Conservation (phyloP, 2,113 vertebrate species). For the Ursus arctos region DNA sequence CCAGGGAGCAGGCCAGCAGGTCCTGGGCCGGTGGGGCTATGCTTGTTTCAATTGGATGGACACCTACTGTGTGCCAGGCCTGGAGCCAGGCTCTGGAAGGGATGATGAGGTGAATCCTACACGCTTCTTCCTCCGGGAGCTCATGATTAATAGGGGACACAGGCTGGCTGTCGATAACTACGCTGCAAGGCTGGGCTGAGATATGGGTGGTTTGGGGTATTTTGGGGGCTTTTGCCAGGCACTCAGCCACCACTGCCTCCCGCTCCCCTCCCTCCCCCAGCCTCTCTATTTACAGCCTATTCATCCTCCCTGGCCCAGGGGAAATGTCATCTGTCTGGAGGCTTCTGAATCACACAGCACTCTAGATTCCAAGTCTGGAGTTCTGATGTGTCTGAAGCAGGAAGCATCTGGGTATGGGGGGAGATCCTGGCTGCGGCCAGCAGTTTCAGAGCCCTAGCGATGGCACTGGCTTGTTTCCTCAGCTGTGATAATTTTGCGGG, state of each 20-base stretch:
- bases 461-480: background rate
- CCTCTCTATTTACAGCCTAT: background rate
- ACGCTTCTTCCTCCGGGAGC: background rate
- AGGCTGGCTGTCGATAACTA: background rate
- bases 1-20: slow-evolving; percentile 46
- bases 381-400: background rate
- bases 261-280: background rate
- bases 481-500: background rate
- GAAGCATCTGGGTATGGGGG: background rate
- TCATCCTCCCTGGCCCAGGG: background rate
- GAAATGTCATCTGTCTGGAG: slow-evolving; percentile 9
- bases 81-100: slow-evolving; percentile 25
- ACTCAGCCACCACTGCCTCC: background rate
- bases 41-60: background rate
- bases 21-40: background rate
- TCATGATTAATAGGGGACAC: background rate
- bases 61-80: slow-evolving; percentile 35
- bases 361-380: slow-evolving; percentile 37
- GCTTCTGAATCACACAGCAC: background rate
- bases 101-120: background rate
- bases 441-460: background rate
- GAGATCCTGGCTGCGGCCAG: background rate
- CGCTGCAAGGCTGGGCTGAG: background rate
- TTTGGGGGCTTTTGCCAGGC: background rate
- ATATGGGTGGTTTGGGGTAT: background rate